Evolutionary conservation across 2,113 vertebrate species (phyloP).

Genomic region (Burhinus bistriatus): DNA sequence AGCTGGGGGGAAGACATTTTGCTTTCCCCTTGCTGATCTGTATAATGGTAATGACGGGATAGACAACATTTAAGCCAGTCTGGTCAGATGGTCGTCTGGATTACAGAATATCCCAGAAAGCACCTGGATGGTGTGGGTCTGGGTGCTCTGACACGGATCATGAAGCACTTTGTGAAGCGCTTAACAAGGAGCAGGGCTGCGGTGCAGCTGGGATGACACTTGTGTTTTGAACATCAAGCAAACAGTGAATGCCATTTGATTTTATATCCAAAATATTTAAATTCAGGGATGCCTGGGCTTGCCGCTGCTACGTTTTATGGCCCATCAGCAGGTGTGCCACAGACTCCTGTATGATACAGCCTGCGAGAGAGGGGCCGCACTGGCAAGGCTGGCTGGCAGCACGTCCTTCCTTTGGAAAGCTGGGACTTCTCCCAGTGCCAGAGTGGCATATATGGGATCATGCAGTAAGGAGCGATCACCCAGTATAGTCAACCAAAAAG

Average conservation of each 20-base stretch:
- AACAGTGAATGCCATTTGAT: not conserved
- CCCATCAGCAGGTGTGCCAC: not conserved
- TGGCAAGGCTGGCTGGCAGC: not conserved
- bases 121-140: not conserved
- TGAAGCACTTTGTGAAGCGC: not conserved
- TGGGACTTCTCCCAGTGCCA: not conserved
- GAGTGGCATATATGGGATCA: not conserved
- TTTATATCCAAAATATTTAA: not conserved
- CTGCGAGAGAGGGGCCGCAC: not conserved
- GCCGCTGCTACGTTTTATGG: not conserved
- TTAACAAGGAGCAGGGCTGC: not conserved
- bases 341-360: not conserved
- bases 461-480: not conserved
- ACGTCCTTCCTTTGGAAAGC: not conserved
- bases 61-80: not conserved
- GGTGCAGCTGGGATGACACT: not conserved
- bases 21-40: not conserved
- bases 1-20: rapidly evolving
- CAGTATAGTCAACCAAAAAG: not conserved
- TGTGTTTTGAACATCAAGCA: rapidly evolving
- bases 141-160: not conserved
- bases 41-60: not conserved
- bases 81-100: not conserved
- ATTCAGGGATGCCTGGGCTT: not conserved
- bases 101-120: not conserved